Conservation (phyloP, 1,140 invertebrate genomes). For the Aethina tumida region DNA sequence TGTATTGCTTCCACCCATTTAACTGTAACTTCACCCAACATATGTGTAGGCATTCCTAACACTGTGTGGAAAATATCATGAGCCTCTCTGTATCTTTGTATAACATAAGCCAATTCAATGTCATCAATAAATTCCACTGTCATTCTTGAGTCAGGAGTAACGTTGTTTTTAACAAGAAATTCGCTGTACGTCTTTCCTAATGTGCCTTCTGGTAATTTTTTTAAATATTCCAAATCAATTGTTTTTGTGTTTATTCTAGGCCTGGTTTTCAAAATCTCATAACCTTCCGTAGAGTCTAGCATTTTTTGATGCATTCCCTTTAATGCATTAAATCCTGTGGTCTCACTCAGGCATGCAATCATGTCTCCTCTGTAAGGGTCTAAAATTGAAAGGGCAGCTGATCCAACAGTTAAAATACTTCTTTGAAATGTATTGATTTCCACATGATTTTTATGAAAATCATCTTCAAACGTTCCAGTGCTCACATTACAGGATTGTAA, state of each 20-base stretch:
- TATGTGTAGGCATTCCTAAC: slow-evolving; percentile 89
- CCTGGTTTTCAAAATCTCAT: slow-evolving; percentile 60
- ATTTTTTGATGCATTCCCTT: slow-evolving; percentile 51
- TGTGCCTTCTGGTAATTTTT: slow-evolving; percentile 62
- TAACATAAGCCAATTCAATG: slow-evolving; percentile 84
- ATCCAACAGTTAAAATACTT: slow-evolving; percentile 64
- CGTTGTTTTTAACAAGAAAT: slow-evolving; percentile 74
- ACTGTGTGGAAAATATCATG: slow-evolving; percentile 92
- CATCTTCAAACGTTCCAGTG: slow-evolving; percentile 39
- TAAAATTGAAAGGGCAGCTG: slow-evolving; percentile 60
- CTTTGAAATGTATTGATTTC: slow-evolving; percentile 64
- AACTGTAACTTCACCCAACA: slow-evolving; percentile 89
- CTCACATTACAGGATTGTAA: too few species aligned
- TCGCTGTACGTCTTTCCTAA: slow-evolving; percentile 75
- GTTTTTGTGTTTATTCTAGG: slow-evolving; percentile 81
- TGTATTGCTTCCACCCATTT: slow-evolving; percentile 97
- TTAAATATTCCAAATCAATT: slow-evolving; percentile 65
- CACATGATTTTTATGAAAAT: slow-evolving; percentile 55
- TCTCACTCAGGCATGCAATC: slow-evolving; percentile 89
- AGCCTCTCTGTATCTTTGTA: slow-evolving; percentile 92
- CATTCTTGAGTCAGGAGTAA: slow-evolving; percentile 85
- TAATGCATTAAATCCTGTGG: slow-evolving; percentile 62
- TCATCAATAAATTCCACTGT: slow-evolving; percentile 88
- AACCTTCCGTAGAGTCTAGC: slow-evolving; percentile 52
- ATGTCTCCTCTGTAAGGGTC: slow-evolving; percentile 79